Evolutionary conservation across 2,797 vertebrate genomes (phyloP).

Genomic region (Dermochelys coriacea): DNA sequence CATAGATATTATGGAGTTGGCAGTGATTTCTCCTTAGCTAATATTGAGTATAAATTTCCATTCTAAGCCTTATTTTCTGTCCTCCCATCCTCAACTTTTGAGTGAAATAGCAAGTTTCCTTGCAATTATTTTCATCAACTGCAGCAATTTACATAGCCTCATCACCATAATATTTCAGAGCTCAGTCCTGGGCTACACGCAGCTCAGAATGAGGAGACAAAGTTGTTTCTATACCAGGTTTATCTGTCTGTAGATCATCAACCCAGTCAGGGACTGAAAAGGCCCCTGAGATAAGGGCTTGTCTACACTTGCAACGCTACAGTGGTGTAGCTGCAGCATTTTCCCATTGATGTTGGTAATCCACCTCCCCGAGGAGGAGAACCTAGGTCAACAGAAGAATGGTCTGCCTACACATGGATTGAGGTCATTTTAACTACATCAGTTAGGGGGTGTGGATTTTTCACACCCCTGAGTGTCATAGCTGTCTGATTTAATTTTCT

Average conservation of each 20-base stretch:
- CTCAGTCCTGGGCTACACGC: not conserved
- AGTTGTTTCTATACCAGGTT: not conserved
- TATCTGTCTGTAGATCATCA: not conserved
- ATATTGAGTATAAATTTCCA: not conserved
- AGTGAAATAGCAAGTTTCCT: not conserved
- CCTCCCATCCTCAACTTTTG: not conserved
- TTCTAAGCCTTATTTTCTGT: not conserved
- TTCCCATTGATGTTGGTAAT: not conserved
- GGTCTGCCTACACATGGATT: not conserved
- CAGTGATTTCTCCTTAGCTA: not conserved
- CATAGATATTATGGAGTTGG: not conserved
- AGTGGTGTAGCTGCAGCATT: not conserved
- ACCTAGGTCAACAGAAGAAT: not conserved
- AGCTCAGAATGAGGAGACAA: not conserved
- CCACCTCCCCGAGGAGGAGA: too few relatives aligned
- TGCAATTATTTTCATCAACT: not conserved
- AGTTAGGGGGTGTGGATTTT: not conserved
- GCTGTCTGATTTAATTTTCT: not conserved
- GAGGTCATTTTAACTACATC: not conserved
- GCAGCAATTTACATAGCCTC: not conserved
- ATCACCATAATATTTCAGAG: not conserved
- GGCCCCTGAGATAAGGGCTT: accelerated
- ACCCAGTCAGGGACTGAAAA: not conserved
- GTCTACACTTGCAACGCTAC: not conserved
- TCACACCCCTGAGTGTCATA: not conserved